A percentile compares a stretch with the other conserved stretches of the same genome.
These are phyloP conservation scores for Atta colombica DNA, from an alignment of 1,140 invertebrate species.

Conservation along the genomic window DNA sequence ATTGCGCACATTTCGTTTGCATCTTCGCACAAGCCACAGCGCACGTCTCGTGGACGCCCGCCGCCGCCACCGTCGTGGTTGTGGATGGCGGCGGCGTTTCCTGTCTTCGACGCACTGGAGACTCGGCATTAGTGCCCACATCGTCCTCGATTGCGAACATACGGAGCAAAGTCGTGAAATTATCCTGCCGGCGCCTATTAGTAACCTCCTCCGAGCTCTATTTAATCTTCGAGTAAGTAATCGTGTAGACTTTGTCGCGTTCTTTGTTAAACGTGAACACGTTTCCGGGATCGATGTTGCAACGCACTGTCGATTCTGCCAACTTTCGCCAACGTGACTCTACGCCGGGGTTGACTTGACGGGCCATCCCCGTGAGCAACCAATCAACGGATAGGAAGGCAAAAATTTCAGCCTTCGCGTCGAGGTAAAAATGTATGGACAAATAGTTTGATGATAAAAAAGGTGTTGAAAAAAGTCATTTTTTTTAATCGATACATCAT, in stretches of 20 bases:
- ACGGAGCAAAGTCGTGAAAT: not conserved
- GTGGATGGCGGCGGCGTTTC: constrained; percentile 10
- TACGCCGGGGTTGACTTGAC: not conserved
- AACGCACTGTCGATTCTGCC: constrained; percentile 25
- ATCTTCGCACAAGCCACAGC: constrained; percentile 21
- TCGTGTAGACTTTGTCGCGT: not conserved
- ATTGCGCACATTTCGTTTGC: constrained; percentile 28
- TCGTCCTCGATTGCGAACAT: not conserved
- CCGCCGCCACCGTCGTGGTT: not conserved
- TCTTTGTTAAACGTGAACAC: not conserved
- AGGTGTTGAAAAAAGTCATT: too few species aligned
- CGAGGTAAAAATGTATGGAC: not conserved
- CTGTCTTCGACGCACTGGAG: not conserved
- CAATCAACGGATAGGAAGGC: constrained; percentile 13
- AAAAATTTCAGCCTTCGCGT: not conserved
- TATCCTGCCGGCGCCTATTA: not conserved
- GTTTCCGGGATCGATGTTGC: constrained; percentile 1
- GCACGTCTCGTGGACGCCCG: constrained; percentile 24
- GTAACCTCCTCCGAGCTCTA: not conserved
- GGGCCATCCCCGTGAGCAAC: not conserved
- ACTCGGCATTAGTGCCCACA: constrained; percentile 10
- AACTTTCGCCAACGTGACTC: not conserved
- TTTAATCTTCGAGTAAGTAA: constrained; percentile 8
- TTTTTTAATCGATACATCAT: constrained; percentile 43
- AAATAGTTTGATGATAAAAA: not conserved